Evolutionary conservation across 2,888 invertebrate genomes (phyloP).

Genomic region (Drosophila subquinaria): DNA sequence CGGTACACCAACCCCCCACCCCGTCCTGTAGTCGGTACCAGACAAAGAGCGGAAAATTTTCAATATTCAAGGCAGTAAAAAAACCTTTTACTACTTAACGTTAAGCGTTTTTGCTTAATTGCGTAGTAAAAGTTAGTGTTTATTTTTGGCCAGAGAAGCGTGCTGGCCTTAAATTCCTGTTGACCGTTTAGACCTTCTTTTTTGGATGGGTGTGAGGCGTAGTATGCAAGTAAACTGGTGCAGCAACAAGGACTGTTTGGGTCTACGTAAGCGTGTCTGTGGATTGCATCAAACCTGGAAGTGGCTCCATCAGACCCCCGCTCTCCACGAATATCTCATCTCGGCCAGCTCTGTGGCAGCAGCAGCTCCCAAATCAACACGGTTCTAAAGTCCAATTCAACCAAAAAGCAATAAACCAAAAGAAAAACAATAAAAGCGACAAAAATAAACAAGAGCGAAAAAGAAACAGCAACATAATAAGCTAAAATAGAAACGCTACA

Average conservation of each 20-base stretch:
- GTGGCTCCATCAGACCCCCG: constrained; percentile 96
- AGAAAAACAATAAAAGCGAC: constrained; percentile 23
- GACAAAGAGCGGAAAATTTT: constrained; percentile 82
- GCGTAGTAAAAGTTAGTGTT: constrained; percentile 33
- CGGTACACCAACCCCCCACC: constrained; percentile 36
- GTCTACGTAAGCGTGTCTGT: constrained; percentile 95
- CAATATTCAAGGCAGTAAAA: constrained; percentile 38
- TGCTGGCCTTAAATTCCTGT: constrained; percentile 52
- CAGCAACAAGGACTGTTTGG: constrained; percentile 87
- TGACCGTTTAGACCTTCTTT: constrained; percentile 27
- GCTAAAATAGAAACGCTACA: constrained; percentile 46
- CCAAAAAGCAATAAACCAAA: constrained; percentile 67
- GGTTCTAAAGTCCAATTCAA: constrained; percentile 76
- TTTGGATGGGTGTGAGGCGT: constrained; percentile 84
- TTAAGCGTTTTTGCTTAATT: constrained; percentile 20
- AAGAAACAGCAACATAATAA: constrained; percentile 30
- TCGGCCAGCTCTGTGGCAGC: constrained; percentile 90
- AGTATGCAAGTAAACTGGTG: constrained; percentile 78
- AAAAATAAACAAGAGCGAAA: constrained; percentile 15
- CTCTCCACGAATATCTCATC: constrained; percentile 94
- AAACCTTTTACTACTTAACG: constrained; percentile 13
- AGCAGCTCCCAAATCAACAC: constrained; percentile 42
- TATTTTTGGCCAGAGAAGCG: constrained; percentile 44
- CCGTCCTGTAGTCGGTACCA: constrained; percentile 25
- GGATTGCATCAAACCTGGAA: constrained; percentile 97